Evolutionary conservation across 2,113 vertebrate species (phyloP).

Genomic region (crab-eating macaque (Macaca fascicularis)): T2T-MFA8v1.1 NC_088387.1:86620001-86620500

Average conservation of each 20-base stretch:
- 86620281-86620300: fast-evolving
- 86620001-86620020: too few relatives aligned
- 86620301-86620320: neutral
- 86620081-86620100: neutral
- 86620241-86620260: neutral
- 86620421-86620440: too few relatives aligned
- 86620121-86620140: neutral
- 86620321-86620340: neutral
- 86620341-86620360: neutral
- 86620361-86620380: too few relatives aligned
- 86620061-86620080: neutral
- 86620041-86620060: too few relatives aligned
- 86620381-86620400: too few relatives aligned
- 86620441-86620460: too few relatives aligned
- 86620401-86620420: too few relatives aligned
- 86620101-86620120: neutral
- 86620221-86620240: neutral
- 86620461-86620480: too few relatives aligned
- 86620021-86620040: too few relatives aligned
- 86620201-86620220: neutral
- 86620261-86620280: neutral
- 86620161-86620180: neutral
- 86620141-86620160: neutral
- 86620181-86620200: neutral
- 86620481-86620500: too few relatives aligned